phyloP scores from a whole-genome alignment of 2,888 invertebrate species.

The Lithophane ornitopus region DNA sequence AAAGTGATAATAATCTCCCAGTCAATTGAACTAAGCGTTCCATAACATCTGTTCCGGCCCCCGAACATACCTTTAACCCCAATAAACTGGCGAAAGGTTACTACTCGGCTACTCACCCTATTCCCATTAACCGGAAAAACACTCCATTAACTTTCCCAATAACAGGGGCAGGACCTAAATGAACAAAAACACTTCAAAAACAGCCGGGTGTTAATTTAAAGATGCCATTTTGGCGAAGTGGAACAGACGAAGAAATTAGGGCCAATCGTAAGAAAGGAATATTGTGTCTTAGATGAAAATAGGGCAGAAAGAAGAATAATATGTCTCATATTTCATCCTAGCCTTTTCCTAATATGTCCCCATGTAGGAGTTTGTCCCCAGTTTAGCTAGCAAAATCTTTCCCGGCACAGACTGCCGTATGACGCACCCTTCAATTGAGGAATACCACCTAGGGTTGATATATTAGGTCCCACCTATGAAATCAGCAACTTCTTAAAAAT shows the following conservation, averaged over 20 bases:
- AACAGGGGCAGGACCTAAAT: constrained; percentile 40
- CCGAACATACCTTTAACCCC: constrained; percentile 20
- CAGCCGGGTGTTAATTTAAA: constrained; percentile 38
- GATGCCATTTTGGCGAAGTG: constrained; percentile 34
- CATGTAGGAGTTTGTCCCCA: not conserved
- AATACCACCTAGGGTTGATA: not conserved
- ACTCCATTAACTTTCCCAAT: constrained; percentile 58
- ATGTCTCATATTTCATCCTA: not conserved
- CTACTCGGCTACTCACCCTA: constrained; percentile 8
- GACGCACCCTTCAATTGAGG: not conserved
- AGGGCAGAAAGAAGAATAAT: not conserved
- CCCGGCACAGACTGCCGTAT: not conserved
- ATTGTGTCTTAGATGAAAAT: not conserved
- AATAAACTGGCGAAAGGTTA: constrained; percentile 40
- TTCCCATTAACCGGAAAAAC: constrained; percentile 58
- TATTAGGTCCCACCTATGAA: too few species aligned
- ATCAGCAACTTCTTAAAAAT: too few species aligned
- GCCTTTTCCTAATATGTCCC: not conserved
- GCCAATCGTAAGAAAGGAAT: constrained; percentile 1
- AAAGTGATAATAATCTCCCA: constrained; percentile 12
- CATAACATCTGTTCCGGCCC: constrained; percentile 39
- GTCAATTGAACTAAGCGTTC: constrained; percentile 39
- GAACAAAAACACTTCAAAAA: constrained; percentile 40
- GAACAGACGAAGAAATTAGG: constrained; percentile 24
- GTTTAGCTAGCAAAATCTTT: too few species aligned